A percentile compares a stretch with the other conserved stretches of the same genome.
Evolutionary conservation across 2,797 vertebrate species (phyloP).

Genomic region (Craterocephalus amniculus): DNA sequence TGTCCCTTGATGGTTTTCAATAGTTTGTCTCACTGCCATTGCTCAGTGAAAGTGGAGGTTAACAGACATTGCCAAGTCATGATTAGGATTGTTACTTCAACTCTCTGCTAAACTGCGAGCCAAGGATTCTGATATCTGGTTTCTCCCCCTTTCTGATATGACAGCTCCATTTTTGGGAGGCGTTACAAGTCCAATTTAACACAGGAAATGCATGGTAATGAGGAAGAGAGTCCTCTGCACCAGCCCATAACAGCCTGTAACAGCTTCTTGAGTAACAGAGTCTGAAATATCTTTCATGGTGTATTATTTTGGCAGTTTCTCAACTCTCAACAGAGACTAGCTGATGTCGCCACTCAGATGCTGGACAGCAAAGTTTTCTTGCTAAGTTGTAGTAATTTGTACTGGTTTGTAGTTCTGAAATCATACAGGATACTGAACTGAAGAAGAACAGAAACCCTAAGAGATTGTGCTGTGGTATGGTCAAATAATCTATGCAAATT

Average conservation of each 20-base stretch:
- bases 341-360: constrained; percentile 51
- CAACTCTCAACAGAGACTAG: constrained; percentile 41
- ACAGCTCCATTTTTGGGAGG: constrained; percentile 68
- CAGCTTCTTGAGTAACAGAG: constrained; percentile 56
- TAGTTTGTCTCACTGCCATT: constrained; percentile 69
- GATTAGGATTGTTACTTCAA: constrained; percentile 77
- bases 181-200: constrained; percentile 62
- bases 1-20: constrained; percentile 55
- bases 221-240: constrained; percentile 25
- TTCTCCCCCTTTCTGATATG: constrained; percentile 65
- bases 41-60: constrained; percentile 71
- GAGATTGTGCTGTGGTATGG: constrained; percentile 1
- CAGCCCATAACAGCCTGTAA: constrained; percentile 36
- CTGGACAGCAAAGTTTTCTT: constrained; percentile 42
- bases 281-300: constrained; percentile 57
- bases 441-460: constrained; percentile 33
- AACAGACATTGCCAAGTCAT: constrained; percentile 61
- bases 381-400: constrained; percentile 45
- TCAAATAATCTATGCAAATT: constrained; percentile 15
- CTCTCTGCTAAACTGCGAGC: constrained; percentile 76
- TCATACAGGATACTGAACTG: constrained; percentile 37
- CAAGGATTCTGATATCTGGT: constrained; percentile 71
- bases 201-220: constrained; percentile 39
- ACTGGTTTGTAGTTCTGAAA: constrained; percentile 41
- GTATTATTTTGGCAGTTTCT: constrained; percentile 64